Percentiles rank a stretch among this genome's conserved stretches.
Conservation (phyloP, 2,113 vertebrate genomes). For the Mormyrus lacerda region DNA sequence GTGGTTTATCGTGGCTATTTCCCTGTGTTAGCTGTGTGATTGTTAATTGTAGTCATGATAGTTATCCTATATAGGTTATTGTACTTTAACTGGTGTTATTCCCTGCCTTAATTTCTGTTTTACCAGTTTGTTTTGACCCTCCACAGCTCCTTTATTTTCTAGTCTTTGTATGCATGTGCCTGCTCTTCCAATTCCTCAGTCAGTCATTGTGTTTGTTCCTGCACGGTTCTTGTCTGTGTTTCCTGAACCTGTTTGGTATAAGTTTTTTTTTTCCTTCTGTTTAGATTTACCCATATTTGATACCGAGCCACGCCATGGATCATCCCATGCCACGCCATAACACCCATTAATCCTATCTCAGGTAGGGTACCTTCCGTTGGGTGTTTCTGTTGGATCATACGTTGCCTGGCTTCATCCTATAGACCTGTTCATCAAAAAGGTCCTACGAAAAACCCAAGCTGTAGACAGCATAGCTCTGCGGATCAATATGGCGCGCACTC, state of each 20-base stretch:
- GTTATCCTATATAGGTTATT: neutral
- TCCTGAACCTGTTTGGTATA: neutral
- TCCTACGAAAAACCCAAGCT: neutral
- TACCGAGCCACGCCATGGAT: neutral
- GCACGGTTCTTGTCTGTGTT: neutral
- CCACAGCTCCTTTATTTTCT: too few species aligned
- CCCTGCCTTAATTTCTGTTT: too few species aligned
- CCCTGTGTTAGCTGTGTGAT: neutral
- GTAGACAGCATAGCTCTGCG: neutral
- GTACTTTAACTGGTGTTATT: too few species aligned
- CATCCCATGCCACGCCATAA: neutral
- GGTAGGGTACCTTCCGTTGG: neutral
- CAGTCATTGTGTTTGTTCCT: neutral
- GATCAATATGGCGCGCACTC: neutral
- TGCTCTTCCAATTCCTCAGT: neutral
- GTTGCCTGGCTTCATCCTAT: neutral
- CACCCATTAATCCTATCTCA: neutral
- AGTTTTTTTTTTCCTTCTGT: neutral
- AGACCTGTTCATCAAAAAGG: neutral
- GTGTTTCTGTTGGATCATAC: neutral
- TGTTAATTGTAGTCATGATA: neutral
- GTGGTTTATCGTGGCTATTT: neutral
- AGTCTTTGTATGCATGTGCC: neutral
- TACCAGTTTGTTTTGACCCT: too few species aligned
- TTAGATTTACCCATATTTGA: neutral